phyloP scores from a whole-genome alignment of 2,797 vertebrate genomes.

The Poecilia picta region DNA sequence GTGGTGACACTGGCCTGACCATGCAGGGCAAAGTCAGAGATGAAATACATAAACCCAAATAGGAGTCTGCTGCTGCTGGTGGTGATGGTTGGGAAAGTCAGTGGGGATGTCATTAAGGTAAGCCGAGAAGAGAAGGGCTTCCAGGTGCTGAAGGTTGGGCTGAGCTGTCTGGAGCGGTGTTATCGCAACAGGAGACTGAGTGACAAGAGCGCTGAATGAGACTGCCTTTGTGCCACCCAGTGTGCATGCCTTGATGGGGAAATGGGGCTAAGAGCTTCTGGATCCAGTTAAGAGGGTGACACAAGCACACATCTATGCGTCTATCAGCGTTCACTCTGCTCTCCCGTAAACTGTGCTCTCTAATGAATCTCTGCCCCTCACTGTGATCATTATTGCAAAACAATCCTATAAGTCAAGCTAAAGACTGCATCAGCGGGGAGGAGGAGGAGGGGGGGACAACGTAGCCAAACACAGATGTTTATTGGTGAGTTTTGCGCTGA shows the following conservation, averaged over 20 bases:
- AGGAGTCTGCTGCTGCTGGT: constrained; percentile 31
- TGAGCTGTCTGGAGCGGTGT: constrained; percentile 58
- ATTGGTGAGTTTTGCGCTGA: constrained; percentile 50
- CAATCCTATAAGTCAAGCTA: constrained; percentile 80
- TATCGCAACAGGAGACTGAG: constrained; percentile 49
- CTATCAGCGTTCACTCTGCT: constrained; percentile 78
- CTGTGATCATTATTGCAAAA: constrained; percentile 67
- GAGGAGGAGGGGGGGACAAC: constrained; percentile 47
- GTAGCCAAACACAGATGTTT: constrained; percentile 57
- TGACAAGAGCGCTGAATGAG: constrained; percentile 58
- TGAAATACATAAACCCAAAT: constrained; percentile 42
- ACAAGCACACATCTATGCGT: constrained; percentile 76
- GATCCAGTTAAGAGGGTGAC: constrained; percentile 49
- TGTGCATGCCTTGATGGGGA: constrained; percentile 52
- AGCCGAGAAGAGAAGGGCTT: constrained; percentile 46
- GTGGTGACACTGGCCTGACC: constrained; percentile 54
- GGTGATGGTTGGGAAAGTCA: constrained; percentile 44
- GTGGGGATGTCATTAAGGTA: constrained; percentile 60
- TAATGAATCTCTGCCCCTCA: constrained; percentile 80
- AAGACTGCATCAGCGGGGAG: constrained; percentile 50
- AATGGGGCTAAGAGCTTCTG: constrained; percentile 51
- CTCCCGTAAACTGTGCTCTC: constrained; percentile 67
- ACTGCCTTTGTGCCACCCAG: constrained; percentile 58
- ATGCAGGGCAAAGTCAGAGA: constrained; percentile 59
- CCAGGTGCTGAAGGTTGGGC: constrained; percentile 61